Percentiles rank a stretch among this genome's conserved stretches.
Evolutionary conservation across 2,797 vertebrate genomes (phyloP).

Genomic region (Gymnothorax javanicus): DNA sequence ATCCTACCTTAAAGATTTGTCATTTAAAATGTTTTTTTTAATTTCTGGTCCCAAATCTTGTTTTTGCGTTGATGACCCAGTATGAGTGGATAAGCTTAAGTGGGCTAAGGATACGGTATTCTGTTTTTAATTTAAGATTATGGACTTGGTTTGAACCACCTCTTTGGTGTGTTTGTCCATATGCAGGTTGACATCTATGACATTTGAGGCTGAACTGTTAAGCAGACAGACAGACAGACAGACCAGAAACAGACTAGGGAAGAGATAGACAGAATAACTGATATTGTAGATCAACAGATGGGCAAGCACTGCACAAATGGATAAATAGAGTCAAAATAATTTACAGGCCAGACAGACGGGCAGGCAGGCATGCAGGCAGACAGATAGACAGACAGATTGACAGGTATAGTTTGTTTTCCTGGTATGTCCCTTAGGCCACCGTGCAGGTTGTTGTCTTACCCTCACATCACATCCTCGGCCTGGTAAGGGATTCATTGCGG

Average conservation of each 20-base stretch:
- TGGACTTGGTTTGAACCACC: no score
- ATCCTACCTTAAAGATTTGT: neutral
- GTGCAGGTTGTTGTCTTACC: slow-evolving; percentile 1
- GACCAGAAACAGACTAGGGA: neutral
- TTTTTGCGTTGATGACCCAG: neutral
- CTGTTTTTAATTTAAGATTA: no score
- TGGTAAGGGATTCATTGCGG: slow-evolving; percentile 22
- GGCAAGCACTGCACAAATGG: neutral
- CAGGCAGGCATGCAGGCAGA: neutral
- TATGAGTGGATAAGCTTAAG: neutral
- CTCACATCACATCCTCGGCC: neutral
- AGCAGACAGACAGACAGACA: neutral
- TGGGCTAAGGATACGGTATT: neutral
- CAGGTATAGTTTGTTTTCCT: slow-evolving; percentile 46
- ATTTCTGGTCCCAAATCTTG: neutral
- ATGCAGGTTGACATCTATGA: neutral
- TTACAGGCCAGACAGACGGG: neutral
- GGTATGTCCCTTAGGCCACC: slow-evolving; percentile 16
- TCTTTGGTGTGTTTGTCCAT: neutral
- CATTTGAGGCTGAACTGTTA: neutral
- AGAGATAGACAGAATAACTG: no score
- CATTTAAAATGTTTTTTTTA: neutral
- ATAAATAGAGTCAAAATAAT: no score
- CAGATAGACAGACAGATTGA: neutral
- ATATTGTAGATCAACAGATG: no score